Percentiles rank a stretch among this genome's conserved stretches.
Evolutionary conservation across 2,113 vertebrate genomes (phyloP).

Genomic region (Lepus americanus): DNA sequence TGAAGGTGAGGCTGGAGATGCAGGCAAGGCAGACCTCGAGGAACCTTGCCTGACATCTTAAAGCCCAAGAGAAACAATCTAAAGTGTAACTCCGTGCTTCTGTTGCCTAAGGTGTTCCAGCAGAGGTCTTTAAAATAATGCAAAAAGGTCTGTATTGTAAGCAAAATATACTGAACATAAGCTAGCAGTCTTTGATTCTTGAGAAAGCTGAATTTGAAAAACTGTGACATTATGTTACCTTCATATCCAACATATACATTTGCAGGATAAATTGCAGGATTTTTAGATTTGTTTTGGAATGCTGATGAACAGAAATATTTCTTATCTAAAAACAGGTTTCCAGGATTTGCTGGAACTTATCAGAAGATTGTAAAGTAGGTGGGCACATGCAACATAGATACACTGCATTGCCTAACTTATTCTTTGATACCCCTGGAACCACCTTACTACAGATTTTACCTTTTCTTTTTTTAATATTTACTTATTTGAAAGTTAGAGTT

Average conservation of each 20-base stretch:
- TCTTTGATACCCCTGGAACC: not conserved
- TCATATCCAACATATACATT: not conserved
- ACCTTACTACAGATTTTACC: not conserved
- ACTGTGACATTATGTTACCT: not conserved
- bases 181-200: not conserved
- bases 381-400: not conserved
- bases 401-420: not conserved
- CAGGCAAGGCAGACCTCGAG: not conserved
- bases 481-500: no score
- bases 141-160: not conserved
- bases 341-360: not conserved
- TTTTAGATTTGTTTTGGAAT: constrained; percentile 15
- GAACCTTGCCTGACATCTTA: not conserved
- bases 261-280: not conserved
- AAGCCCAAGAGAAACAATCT: not conserved
- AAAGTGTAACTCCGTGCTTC: not conserved
- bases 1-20: not conserved
- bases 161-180: not conserved
- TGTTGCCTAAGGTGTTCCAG: not conserved
- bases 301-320: not conserved
- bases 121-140: not conserved
- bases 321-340: not conserved
- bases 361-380: not conserved
- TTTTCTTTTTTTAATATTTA: not conserved
- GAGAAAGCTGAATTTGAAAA: not conserved